phyloP scores from a whole-genome alignment of 2,888 invertebrate genomes.

The Nemoura dubitans region DNA sequence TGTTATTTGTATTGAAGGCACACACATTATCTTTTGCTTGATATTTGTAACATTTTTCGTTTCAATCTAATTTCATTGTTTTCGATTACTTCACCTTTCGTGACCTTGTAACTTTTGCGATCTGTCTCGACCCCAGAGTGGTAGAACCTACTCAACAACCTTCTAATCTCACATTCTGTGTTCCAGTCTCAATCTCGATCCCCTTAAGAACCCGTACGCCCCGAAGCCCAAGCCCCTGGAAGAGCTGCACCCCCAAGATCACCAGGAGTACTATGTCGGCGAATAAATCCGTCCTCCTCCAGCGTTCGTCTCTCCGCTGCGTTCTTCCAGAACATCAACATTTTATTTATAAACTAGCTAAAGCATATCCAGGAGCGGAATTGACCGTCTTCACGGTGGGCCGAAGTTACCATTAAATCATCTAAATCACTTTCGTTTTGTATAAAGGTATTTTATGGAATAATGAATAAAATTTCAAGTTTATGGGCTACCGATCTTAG shows the following conservation, averaged over 20 bases:
- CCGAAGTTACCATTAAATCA: not conserved
- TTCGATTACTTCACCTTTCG: too few relatives aligned
- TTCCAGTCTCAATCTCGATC: conserved; percentile 80
- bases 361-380: not conserved
- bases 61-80: too few relatives aligned
- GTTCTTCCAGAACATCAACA: not conserved
- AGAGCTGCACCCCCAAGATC: conserved; percentile 48
- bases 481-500: not conserved
- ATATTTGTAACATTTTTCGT: too few relatives aligned
- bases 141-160: too few relatives aligned
- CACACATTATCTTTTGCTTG: too few relatives aligned
- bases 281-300: not conserved
- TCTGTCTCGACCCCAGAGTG: too few relatives aligned
- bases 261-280: conserved; percentile 19
- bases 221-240: conserved; percentile 74
- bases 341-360: not conserved
- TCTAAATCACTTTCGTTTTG: not conserved
- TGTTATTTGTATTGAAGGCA: too few relatives aligned
- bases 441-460: not conserved
- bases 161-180: not conserved
- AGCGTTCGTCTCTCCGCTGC: not conserved
- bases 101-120: too few relatives aligned
- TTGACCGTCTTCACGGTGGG: not conserved
- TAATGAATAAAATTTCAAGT: not conserved
- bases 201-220: conserved; percentile 80